Base-by-base conservation (phyloP, 2,113 vertebrate species). In the Beaufortia kweichowensis region DNA sequence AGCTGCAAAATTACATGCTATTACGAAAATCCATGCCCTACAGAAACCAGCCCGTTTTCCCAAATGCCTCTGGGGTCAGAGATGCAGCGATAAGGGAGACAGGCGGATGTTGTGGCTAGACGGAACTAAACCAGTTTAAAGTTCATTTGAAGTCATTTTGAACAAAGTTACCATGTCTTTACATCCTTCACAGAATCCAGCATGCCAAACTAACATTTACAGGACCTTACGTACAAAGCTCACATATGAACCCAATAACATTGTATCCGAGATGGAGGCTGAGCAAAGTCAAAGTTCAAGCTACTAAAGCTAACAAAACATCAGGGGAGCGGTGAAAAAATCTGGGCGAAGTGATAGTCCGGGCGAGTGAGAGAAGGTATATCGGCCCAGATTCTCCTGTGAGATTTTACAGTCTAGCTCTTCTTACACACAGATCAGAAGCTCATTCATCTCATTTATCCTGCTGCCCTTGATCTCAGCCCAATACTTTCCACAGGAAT, bases 181-280 rank as follows among this genome's bases (percentile, higher is more conserved):
- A 1, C 6, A 74, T 39, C 46, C 48, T 21, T n/a, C n/a, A n/a
- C n/a, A n/a, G n/a, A n/a, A n/a, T n/a, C n/a, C 31, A 73, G 21
- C 68, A 24, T 59, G 55, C 12, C 19, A 71, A 57, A 71, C 10
- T 21, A 2, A 53, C n/a, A 53, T 53, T 15, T 26, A 26, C 21
- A n/a, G 33, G 33, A 67, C 26, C 41, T 46, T 24, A 24, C 14
- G 8, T 28, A 28, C 10, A 33, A 56, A 68, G 12, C 39, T 31
- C 81, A 86, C 87, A 90, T 85, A 81, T 89, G 89, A 79, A 71
- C 91, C 75, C 61, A 86, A 90, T 89, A 84, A 90, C 50, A 86
- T 41, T 68, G 67, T 73, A 81, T 71, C 31, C 14, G 3, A 59
- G 66, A 23, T 81, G 79, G 77, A 79, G 75, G 85, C 83, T n/a